Evolutionary conservation across 2,888 invertebrate species (phyloP).

Genomic region (Cybosia mesomella): DNA sequence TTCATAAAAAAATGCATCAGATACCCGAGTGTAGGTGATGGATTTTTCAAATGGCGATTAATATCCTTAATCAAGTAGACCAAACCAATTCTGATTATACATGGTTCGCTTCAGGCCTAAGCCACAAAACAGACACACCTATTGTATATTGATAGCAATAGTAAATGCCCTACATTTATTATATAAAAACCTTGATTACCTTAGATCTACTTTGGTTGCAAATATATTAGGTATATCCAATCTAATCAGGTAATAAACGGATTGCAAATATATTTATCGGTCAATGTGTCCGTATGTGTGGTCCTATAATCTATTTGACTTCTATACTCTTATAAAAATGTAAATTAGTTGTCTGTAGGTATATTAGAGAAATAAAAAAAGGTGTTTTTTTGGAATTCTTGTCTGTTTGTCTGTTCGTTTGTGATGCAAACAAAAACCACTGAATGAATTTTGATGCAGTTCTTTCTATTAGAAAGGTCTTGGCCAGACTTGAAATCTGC

Average conservation of each 20-base stretch:
- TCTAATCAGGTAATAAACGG: constrained; percentile 6
- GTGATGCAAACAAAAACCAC: no score
- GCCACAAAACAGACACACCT: not conserved
- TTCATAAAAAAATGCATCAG: no score
- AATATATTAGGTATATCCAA: not conserved
- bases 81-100: not conserved
- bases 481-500: no score
- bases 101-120: not conserved
- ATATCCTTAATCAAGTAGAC: not conserved
- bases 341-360: no score
- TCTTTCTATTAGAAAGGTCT: no score
- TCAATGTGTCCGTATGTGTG: constrained; percentile 10
- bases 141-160: not conserved
- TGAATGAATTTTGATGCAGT: no score
- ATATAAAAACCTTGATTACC: constrained; percentile 1
- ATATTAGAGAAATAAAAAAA: no score
- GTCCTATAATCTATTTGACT: not conserved
- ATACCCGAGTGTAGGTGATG: no score
- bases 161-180: not conserved
- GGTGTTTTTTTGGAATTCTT: no score
- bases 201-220: not conserved
- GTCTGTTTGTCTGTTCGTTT: no score
- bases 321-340: no score
- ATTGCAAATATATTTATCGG: constrained; percentile 16
- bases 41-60: not conserved